These are phyloP conservation scores for Agrenia bidenticulata DNA, from an alignment of 2,888 invertebrate genomes.

Conservation along the genomic window DNA sequence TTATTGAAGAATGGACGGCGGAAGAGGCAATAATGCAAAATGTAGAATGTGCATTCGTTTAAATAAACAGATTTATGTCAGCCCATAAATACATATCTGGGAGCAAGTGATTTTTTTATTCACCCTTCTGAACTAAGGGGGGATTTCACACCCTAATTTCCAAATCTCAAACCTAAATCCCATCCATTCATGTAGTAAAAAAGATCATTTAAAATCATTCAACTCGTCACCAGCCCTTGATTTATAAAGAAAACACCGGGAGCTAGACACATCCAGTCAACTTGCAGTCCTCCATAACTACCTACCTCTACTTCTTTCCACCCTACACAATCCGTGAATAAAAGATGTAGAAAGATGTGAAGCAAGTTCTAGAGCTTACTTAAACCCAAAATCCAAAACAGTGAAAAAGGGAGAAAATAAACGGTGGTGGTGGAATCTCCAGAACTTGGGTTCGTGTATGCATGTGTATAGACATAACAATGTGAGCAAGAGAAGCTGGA, in stretches of 20 bases:
- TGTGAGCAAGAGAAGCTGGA: no score
- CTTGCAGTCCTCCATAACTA: no score
- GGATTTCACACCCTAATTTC: slow-evolving; percentile 10
- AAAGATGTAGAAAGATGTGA: no score
- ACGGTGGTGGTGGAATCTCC: no score
- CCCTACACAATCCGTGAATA: no score
- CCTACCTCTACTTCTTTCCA: no score
- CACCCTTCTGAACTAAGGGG: neutral
- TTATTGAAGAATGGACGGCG: neutral
- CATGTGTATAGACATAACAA: no score
- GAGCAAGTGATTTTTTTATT: neutral
- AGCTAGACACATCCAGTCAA: no score
- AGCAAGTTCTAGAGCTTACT: no score
- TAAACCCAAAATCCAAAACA: no score
- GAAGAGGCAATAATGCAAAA: neutral
- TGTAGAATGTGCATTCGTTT: slow-evolving; percentile 7
- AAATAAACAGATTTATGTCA: slow-evolving; percentile 9
- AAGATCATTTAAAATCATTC: slow-evolving; percentile 9
- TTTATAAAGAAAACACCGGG: slow-evolving; percentile 1
- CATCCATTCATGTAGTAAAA: neutral
- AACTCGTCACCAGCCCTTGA: slow-evolving; percentile 2
- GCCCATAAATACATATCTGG: neutral
- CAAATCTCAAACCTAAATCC: neutral
- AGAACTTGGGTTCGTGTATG: no score
- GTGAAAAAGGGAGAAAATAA: no score